Conservation (phyloP, 2,888 invertebrate genomes). For the Phaonia tiefii region DNA sequence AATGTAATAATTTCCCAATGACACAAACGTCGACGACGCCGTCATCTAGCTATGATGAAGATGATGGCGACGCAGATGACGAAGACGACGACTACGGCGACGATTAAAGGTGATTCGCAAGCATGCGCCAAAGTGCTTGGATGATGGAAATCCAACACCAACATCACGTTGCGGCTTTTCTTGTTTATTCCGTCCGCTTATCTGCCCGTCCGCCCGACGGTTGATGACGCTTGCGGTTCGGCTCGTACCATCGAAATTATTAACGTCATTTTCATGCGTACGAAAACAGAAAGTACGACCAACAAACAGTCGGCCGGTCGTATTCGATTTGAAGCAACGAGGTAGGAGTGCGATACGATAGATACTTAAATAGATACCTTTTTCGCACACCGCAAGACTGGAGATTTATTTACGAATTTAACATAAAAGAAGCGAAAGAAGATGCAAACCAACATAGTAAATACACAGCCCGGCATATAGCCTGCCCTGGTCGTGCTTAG, state of each 20-base stretch:
- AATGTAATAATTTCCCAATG: conserved; percentile 46
- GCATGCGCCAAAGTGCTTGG: conserved; percentile 33
- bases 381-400: conserved; percentile 38
- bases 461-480: neutral
- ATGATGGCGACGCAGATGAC: neutral
- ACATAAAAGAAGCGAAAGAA: conserved; percentile 17
- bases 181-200: neutral
- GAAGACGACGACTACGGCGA: neutral
- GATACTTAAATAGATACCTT: conserved; percentile 4
- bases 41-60: no score
- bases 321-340: conserved; percentile 23
- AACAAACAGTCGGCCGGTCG: conserved; percentile 11
- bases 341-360: no score
- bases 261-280: conserved; percentile 48
- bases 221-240: neutral
- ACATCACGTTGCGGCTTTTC: neutral
- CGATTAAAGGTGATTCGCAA: conserved; percentile 39
- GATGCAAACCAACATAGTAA: conserved; percentile 9
- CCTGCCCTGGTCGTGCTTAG: no score
- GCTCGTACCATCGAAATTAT: conserved; percentile 6
- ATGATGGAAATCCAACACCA: conserved; percentile 14
- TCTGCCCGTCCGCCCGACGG: conserved; percentile 5
- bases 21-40: conserved; percentile 18
- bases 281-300: conserved; percentile 5
- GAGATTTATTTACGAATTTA: conserved; percentile 38